These are phyloP conservation scores for Lagocephalus sceleratus DNA, from an alignment of 2,797 vertebrate species.

Conservation along the genomic window DNA sequence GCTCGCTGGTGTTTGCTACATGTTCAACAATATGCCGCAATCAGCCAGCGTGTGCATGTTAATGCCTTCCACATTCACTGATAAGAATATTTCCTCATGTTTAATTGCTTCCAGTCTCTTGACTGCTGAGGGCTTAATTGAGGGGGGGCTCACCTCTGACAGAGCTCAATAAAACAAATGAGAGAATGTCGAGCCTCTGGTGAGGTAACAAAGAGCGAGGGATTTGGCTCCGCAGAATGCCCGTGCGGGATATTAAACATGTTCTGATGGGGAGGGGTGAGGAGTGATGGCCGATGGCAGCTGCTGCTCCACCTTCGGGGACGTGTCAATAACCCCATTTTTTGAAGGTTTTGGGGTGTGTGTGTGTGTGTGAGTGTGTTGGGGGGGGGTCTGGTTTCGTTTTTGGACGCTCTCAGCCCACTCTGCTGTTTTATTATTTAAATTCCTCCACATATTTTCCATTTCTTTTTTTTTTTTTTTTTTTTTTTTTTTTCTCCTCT, in stretches of 20 bases:
- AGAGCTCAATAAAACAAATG: slow-evolving; percentile 12
- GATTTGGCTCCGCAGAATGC: slow-evolving; percentile 34
- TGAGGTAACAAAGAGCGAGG: slow-evolving; percentile 32
- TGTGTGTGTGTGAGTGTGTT: too few relatives aligned
- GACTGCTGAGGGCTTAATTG: background rate
- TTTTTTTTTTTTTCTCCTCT: background rate
- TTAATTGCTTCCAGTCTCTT: slow-evolving; percentile 41
- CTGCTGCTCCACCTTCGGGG: slow-evolving; percentile 50
- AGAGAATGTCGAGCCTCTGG: slow-evolving; percentile 12
- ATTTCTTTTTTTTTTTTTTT: background rate
- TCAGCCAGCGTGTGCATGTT: slow-evolving; percentile 28
- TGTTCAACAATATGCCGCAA: slow-evolving; percentile 15
- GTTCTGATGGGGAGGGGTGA: slow-evolving; percentile 38
- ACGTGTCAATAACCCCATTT: background rate
- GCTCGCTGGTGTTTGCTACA: background rate
- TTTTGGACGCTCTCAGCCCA: background rate
- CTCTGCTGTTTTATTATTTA: background rate
- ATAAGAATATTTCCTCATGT: slow-evolving; percentile 40
- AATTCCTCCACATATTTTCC: background rate
- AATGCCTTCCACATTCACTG: slow-evolving; percentile 36
- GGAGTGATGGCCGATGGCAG: slow-evolving; percentile 56
- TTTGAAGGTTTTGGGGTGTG: too few relatives aligned
- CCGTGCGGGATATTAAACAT: slow-evolving; percentile 52
- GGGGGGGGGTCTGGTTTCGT: too few relatives aligned
- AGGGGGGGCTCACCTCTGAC: slow-evolving; percentile 8